A percentile compares a stretch with the other conserved stretches of the same genome.
These are phyloP conservation scores for Craterocephalus amniculus DNA, from an alignment of 2,797 vertebrate genomes.

Conservation along the genomic window DNA sequence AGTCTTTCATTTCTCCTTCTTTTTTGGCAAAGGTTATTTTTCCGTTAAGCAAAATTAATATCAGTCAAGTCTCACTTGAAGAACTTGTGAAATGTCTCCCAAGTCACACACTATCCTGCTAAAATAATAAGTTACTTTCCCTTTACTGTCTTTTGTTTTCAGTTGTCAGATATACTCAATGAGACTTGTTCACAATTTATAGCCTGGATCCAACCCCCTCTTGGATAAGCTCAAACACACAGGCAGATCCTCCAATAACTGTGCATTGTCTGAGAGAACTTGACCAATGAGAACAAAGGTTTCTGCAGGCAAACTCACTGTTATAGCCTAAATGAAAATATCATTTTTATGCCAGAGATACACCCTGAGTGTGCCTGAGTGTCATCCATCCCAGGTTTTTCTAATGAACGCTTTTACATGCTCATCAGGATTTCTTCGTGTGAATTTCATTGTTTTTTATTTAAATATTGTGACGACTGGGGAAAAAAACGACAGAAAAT, in stretches of 20 bases:
- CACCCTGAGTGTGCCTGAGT: neutral
- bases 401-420: neutral
- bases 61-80: neutral
- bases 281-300: slow-evolving; percentile 2
- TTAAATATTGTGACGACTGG: neutral
- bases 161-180: slow-evolving; percentile 32
- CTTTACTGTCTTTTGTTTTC: neutral
- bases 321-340: neutral
- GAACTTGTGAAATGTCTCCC: slow-evolving; percentile 15
- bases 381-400: neutral
- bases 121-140: slow-evolving; percentile 11
- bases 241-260: slow-evolving; percentile 33
- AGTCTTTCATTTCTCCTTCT: slow-evolving; percentile 58
- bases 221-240: slow-evolving; percentile 14
- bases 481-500: slow-evolving; percentile 3
- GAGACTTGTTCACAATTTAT: slow-evolving; percentile 44
- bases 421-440: neutral
- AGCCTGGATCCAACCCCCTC: slow-evolving; percentile 13
- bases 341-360: neutral
- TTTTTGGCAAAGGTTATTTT: neutral
- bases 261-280: slow-evolving; percentile 13
- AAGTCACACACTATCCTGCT: slow-evolving; percentile 17
- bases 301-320: neutral
- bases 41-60: neutral
- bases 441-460: neutral